phyloP scores from a whole-genome alignment of 2,113 vertebrate species.

The Phalacrocorax carbo region DNA sequence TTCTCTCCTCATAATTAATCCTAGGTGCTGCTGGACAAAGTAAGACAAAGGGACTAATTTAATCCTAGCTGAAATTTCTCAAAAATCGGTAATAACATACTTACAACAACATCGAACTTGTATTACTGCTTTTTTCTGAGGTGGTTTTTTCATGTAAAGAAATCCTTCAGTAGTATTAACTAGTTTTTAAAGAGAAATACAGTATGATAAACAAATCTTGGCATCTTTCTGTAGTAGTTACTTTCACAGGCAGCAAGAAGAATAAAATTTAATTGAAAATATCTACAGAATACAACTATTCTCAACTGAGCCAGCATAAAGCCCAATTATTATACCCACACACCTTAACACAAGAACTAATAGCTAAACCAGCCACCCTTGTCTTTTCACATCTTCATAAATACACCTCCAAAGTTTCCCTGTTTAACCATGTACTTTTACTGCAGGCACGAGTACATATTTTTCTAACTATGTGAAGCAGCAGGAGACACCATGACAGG shows the following conservation, averaged over 20 bases:
- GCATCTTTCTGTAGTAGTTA: neutral
- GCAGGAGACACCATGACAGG: neutral
- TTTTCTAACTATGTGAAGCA: neutral
- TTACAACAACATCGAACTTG: neutral
- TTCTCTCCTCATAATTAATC: neutral
- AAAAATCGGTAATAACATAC: neutral
- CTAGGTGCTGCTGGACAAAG: neutral
- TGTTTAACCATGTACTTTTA: neutral
- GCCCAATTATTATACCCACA: neutral
- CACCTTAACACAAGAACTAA: neutral
- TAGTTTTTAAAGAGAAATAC: neutral
- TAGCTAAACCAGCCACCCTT: neutral
- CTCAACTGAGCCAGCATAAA: neutral
- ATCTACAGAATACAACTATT: neutral
- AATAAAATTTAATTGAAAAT: neutral
- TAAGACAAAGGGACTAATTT: neutral
- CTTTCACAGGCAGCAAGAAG: neutral
- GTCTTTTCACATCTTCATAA: neutral
- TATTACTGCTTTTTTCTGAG: accelerated
- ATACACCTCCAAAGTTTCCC: neutral
- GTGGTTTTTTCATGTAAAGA: too few species aligned
- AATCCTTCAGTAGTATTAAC: too few species aligned
- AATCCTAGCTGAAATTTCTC: neutral
- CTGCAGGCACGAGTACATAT: neutral
- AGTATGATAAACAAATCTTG: neutral